Conservation (phyloP, 2,888 invertebrate species). For the Hemaris fuciformis region DNA sequence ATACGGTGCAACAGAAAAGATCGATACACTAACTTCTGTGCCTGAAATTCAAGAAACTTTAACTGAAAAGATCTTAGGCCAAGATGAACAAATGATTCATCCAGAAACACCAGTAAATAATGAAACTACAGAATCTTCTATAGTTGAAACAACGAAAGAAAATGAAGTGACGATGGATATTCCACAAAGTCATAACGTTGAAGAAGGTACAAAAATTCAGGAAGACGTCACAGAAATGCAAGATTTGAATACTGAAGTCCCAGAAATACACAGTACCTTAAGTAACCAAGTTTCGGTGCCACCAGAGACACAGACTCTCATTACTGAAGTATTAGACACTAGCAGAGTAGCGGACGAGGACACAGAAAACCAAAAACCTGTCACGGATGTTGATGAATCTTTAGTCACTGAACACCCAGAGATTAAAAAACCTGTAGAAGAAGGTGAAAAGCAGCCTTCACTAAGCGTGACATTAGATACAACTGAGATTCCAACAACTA, state of each 20-base stretch:
- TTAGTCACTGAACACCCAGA: neutral
- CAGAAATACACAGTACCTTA: constrained; percentile 14
- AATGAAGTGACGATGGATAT: constrained; percentile 15
- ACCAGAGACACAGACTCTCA: constrained; percentile 15
- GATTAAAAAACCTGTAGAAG: constrained; percentile 12
- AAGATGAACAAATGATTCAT: constrained; percentile 22
- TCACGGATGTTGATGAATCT: neutral
- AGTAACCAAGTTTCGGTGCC: neutral
- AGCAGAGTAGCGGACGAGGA: constrained; percentile 1
- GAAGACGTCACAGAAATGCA: constrained; percentile 12
- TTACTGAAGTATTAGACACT: constrained; percentile 16
- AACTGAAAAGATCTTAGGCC: neutral
- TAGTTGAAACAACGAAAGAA: constrained; percentile 8
- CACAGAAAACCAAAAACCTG: constrained; percentile 15
- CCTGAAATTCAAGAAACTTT: neutral
- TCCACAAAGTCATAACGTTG: neutral
- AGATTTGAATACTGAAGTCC: constrained; percentile 15
- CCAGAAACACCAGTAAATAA: constrained; percentile 16
- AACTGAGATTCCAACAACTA: neutral
- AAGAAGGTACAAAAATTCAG: constrained; percentile 10
- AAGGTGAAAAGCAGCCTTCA: neutral
- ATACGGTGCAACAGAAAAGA: neutral
- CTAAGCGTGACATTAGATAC: constrained; percentile 7
- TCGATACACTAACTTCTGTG: neutral
- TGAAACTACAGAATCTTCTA: constrained; percentile 10